A percentile compares a stretch with the other conserved stretches of the same genome.
These are phyloP conservation scores for Ascaphus truei DNA, from an alignment of 2,113 vertebrate species.

Conservation along the genomic window DNA sequence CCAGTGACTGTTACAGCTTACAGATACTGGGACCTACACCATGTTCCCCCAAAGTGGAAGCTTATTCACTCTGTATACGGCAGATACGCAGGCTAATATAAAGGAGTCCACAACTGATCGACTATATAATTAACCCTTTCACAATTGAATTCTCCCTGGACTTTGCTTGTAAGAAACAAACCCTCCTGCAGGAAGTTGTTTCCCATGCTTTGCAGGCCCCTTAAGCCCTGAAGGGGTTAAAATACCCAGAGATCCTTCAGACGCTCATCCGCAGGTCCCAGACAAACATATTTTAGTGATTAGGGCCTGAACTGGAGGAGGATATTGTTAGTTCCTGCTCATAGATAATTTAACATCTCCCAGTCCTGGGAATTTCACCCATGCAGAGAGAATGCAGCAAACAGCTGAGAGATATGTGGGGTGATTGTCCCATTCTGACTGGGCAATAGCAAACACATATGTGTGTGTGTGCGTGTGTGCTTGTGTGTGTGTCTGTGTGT, in stretches of 20 bases:
- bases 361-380: conserved; percentile 55
- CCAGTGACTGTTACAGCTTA: no score
- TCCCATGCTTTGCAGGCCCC: conserved; percentile 51
- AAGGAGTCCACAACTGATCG: no score
- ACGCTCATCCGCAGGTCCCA: conserved; percentile 35
- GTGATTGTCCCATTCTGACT: no score
- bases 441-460: no score
- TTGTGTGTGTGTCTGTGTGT: no score
- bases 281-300: conserved; percentile 57
- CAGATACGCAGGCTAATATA: no score
- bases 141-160: conserved; percentile 27
- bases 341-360: conserved; percentile 54
- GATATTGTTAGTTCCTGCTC: conserved; percentile 65
- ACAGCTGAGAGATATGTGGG: no score
- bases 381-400: conserved; percentile 54
- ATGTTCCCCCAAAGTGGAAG: no score
- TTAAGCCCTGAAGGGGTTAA: conserved; percentile 19
- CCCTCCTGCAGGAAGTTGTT: conserved; percentile 14
- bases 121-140: no score
- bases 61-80: no score
- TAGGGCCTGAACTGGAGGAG: conserved; percentile 57
- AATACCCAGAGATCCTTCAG: neutral
- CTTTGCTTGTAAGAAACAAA: conserved; percentile 23
- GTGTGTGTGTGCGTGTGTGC: no score
- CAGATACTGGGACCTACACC: no score